Conservation (phyloP, 2,888 invertebrate genomes). For the Eristalis intricaria region DNA sequence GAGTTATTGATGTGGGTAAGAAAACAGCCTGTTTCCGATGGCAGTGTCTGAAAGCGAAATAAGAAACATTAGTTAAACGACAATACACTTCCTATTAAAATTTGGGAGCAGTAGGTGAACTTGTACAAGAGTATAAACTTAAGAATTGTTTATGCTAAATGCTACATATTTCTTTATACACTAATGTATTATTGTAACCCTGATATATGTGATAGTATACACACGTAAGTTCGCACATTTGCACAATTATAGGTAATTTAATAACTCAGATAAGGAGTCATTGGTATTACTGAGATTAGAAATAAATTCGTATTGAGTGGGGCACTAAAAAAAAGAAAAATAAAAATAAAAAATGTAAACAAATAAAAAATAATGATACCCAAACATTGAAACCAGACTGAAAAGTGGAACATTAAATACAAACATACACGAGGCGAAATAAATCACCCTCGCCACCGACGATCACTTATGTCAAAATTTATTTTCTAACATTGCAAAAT, state of each 20-base stretch:
- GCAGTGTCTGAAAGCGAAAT: slow-evolving; percentile 38
- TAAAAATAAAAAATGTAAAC: not conserved
- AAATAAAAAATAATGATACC: not conserved
- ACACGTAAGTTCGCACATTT: no score
- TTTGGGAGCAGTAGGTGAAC: no score
- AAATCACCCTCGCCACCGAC: not conserved
- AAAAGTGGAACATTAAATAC: not conserved
- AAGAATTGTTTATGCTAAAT: no score
- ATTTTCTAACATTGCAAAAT: slow-evolving; percentile 31
- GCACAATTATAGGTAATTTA: not conserved
- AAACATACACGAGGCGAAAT: slow-evolving; percentile 1
- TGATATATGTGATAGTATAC: no score
- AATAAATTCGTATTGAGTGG: not conserved
- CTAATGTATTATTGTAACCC: no score
- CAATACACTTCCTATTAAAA: not conserved
- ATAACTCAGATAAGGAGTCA: not conserved
- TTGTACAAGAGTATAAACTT: no score
- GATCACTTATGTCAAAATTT: slow-evolving; percentile 26
- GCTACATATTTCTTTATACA: no score
- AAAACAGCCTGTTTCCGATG: slow-evolving; percentile 37
- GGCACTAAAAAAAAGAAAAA: not conserved
- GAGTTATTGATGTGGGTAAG: slow-evolving; percentile 20
- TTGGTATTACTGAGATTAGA: not conserved
- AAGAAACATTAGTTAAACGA: not conserved
- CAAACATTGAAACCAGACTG: not conserved